Base-by-base conservation (phyloP, 2,797 vertebrate species). In the Gymnoscopelus microlampas region DNA sequence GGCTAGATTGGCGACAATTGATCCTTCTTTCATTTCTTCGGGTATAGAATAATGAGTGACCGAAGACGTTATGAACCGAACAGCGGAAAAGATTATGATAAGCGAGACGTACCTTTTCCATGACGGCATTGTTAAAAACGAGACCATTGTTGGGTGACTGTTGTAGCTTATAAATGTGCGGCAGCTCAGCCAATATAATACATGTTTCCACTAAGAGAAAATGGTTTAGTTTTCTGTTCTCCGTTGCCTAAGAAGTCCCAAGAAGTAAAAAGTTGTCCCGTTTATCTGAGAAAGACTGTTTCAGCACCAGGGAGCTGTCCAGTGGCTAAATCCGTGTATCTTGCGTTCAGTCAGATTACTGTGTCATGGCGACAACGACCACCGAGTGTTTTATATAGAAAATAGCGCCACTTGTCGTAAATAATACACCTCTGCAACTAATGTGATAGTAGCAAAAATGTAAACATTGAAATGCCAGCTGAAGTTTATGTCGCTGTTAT, bases 21-120 rank as follows among this genome's bases (percentile, higher is more conserved):
- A 87, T 23, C 86, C 86, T 71, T 86, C 85, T 14, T 89, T 77
- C 82, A 89, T 82, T 58, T 92, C 91, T 35, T 92, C 89, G 0
- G 87, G 84, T 48, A 91, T 85, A 0, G 85, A 88, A 61, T 91
- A 90, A 55, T 90, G 87, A 50, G 77, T 72, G 9, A 85, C 75
- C n/a, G 78, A 15, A 47, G 68, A 56, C 5, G 60, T 35, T 15
- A 44, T 23, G 5, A 60, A 15, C 14, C 60, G 19, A 2, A 69
- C 1, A 0, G 56, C 15, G 1, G 5, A 77, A n/a, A 78, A 23
- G 5, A 85, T 0, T 59, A 71, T 0, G 9, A 51, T 0, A 3
- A 87, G 4, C 24, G 48, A 23, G 56, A 86, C 89, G 63, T 87
- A 91, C 89, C 86, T 88, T 51, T 48, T 53, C 0, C 10, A 13